Evolutionary conservation across 2,113 vertebrate genomes (phyloP).

Genomic region (Irena cyanogastra): DNA sequence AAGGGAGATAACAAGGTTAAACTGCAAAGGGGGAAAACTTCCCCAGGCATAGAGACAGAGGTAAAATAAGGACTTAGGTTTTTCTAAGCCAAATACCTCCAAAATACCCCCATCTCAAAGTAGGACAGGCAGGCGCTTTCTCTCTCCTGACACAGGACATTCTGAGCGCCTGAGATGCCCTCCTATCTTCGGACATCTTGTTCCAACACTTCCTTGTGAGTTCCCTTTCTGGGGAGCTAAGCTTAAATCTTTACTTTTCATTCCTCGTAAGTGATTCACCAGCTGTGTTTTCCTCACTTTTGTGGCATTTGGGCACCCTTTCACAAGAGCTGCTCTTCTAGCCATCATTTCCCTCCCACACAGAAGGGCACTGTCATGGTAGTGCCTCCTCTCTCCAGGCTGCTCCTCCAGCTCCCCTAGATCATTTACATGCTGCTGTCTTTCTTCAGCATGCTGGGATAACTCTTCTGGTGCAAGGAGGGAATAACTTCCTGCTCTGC

Average conservation of each 20-base stretch:
- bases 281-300: neutral
- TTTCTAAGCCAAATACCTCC: neutral
- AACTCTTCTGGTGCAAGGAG: neutral
- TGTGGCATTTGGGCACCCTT: neutral
- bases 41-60: fast-evolving
- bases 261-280: fast-evolving
- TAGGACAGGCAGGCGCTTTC: fast-evolving
- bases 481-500: neutral
- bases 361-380: fast-evolving
- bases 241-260: neutral
- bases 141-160: neutral
- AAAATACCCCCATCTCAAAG: neutral
- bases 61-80: neutral
- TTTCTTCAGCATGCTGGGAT: neutral
- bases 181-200: fast-evolving
- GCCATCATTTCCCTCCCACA: neutral
- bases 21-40: neutral
- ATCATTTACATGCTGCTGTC: neutral
- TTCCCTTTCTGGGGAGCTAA: neutral
- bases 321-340: neutral
- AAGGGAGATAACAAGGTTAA: neutral
- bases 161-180: fast-evolving
- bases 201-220: fast-evolving
- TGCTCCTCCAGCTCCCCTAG: neutral
- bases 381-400: neutral